Percentiles rank a stretch among this genome's conserved stretches.
phyloP scores from a whole-genome alignment of 2,113 vertebrate genomes.

The Sylvia atricapilla region DNA sequence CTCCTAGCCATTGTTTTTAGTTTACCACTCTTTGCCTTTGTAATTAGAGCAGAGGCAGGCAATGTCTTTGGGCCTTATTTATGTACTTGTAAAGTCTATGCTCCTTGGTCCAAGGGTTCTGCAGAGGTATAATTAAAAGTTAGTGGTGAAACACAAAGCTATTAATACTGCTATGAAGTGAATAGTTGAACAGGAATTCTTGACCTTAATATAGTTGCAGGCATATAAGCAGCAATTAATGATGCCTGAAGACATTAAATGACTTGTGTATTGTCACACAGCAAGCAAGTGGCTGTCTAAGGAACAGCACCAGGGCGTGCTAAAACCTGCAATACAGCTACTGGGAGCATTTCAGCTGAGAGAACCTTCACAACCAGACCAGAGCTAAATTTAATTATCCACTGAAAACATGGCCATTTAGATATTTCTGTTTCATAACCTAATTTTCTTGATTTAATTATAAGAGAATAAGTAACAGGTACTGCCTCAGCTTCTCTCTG shows the following conservation, averaged over 20 bases:
- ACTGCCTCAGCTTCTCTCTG: neutral
- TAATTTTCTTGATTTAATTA: neutral
- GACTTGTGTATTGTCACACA: neutral
- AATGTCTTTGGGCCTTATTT: neutral
- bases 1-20: neutral
- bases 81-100: neutral
- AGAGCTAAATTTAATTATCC: neutral
- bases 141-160: neutral
- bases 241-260: constrained; percentile 6
- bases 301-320: neutral
- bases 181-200: neutral
- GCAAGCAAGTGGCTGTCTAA: neutral
- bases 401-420: neutral
- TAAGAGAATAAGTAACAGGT: neutral
- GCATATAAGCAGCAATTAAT: neutral
- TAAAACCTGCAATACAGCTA: neutral
- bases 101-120: neutral
- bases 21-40: neutral
- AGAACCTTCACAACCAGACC: neutral
- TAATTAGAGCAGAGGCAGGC: neutral
- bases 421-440: neutral
- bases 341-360: neutral
- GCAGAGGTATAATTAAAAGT: neutral
- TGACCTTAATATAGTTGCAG: constrained; percentile 13
- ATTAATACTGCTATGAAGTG: neutral